Base-by-base conservation (phyloP, 2,113 vertebrate genomes). In the Enhydra lutris region DNA sequence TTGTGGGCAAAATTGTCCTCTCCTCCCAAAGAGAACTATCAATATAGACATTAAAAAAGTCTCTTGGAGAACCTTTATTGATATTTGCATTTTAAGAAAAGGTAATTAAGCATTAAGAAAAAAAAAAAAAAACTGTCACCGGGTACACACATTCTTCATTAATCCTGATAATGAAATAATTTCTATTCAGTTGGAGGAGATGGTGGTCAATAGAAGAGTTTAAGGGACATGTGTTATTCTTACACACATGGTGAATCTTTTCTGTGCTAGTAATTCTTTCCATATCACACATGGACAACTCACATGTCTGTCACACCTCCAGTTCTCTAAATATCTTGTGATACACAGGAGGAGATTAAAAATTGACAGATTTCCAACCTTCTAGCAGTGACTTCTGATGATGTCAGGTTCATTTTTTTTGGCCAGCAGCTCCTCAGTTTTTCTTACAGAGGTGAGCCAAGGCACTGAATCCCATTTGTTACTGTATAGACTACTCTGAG, bases 31-130 rank as follows among this genome's bases (percentile, higher is more conserved):
- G 55, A 94, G 47, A 96, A 81, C 59, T 59, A 31, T 36, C 81
- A 26, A 24, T 80, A 4, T 17, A 85, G 42, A 85, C 15, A 36
- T 31, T 36, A 18, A 76, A 74, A 7, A 74, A 55, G 29, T 85
- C 39, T 93, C 21, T 87, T 95, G 31, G 47, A 93, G 55, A 96
- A 59, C 34, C 18, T 93, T 73, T 87, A 42, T 6, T 84, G 57
- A 55, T 71, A 63, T 21, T 93, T 97, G 18, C 1, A 47, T 93
- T 42, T 95, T 31, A 88, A 55, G 81, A 93, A 94, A 36, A 79
- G 34, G 15, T 50, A 52, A 24, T 69, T 65, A 45, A 59, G 81
- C 57, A 69, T 45, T 45, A 61, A 71, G 4, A 1, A 2, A 2
- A 47, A 47, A 50, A n/a, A 71, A 50, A 23, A 24, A 26, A 50